phyloP scores from a whole-genome alignment of 2,797 vertebrate species.

The Sparus aurata region DNA sequence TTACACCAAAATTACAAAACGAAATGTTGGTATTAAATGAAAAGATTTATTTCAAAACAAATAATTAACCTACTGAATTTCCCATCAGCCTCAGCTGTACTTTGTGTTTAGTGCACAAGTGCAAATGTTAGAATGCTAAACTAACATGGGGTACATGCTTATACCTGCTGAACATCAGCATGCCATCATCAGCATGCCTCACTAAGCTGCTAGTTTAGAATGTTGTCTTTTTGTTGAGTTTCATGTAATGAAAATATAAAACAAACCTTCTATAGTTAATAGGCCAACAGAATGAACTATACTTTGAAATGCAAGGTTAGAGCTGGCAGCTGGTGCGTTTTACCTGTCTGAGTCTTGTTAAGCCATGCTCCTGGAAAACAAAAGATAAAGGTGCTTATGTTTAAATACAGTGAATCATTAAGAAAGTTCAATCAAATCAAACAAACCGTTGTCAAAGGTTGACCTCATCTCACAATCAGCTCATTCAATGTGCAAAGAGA shows the following conservation, averaged over 20 bases:
- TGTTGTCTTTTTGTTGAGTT: neutral
- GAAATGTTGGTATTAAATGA: too few species aligned
- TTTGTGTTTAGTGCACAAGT: neutral
- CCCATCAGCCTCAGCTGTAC: neutral
- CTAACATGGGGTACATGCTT: neutral
- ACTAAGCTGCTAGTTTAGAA: neutral
- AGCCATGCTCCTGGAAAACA: slow-evolving; percentile 67
- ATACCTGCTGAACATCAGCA: neutral
- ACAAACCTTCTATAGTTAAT: too few species aligned
- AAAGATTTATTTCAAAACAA: too few species aligned
- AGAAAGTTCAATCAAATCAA: neutral
- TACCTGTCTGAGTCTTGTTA: slow-evolving; percentile 77
- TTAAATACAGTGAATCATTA: neutral
- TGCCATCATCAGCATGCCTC: neutral
- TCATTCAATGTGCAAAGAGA: neutral
- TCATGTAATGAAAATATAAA: neutral
- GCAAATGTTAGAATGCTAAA: neutral
- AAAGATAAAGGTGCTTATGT: neutral
- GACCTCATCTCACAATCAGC: neutral
- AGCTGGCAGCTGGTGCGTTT: neutral
- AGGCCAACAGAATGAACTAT: too few species aligned
- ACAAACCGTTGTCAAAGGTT: neutral
- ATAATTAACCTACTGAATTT: neutral
- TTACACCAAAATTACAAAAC: too few species aligned
- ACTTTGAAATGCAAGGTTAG: neutral